Conservation (phyloP, 2,113 vertebrate species). For the Seriola rivoliana region DNA sequence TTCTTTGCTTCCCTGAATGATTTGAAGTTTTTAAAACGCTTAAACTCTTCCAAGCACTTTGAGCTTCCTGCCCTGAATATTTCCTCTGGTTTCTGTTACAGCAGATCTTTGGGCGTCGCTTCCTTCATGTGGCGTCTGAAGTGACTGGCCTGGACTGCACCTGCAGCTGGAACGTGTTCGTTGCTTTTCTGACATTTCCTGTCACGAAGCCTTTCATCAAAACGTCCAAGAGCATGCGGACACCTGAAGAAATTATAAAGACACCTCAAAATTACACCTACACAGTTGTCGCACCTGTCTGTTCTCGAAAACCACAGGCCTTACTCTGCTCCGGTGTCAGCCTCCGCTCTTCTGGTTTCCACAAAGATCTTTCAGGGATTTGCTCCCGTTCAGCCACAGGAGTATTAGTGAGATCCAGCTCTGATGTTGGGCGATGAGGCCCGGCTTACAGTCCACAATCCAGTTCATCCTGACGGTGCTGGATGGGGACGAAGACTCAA, state of each 20-base stretch:
- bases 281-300: background rate
- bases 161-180: background rate
- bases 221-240: background rate
- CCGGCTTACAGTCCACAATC: background rate
- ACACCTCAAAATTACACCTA: background rate
- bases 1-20: conserved; percentile 15
- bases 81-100: background rate
- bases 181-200: background rate
- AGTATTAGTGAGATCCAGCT: background rate
- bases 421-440: background rate
- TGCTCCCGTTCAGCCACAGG: conserved; percentile 1
- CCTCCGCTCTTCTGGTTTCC: background rate
- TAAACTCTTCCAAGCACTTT: background rate
- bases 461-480: background rate
- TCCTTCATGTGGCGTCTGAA: background rate
- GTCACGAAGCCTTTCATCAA: background rate
- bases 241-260: background rate
- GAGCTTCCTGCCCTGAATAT: background rate
- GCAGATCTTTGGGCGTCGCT: background rate
- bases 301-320: background rate
- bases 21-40: conserved; percentile 8
- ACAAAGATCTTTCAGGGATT: background rate
- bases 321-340: background rate
- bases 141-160: background rate
- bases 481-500: background rate